Base-by-base conservation (phyloP, 2,888 invertebrate genomes). In the Luperina nickerlii region DNA sequence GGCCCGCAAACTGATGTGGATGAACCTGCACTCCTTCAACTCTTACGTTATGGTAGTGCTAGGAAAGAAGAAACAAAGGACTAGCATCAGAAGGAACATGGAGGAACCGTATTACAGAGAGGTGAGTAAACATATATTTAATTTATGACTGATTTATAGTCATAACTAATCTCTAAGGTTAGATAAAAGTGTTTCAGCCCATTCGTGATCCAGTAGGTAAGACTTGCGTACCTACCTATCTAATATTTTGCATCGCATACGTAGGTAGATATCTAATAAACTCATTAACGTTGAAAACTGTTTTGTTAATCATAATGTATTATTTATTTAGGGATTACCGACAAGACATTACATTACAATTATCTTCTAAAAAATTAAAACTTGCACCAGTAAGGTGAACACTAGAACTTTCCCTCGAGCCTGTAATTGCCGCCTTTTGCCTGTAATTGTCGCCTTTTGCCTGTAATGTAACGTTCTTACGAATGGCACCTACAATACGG, bases 31-130 rank as follows among this genome's bases (percentile, higher is more conserved):
- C 97, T 95, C 98, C 94, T 57, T 97, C 92, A 94, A 92, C 74
- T 95, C 98, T 0, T 97, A 97, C 88, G 98, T 98, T 0, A 95
- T 97, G 20, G 96, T 98, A 0, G 97, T 96, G 81, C 94, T 98
- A 11, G 98, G 97, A 7, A 97, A 97, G 88, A 96, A 97, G 84
- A 97, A 96, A 87, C 97, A 97, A 82, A 97, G 95, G 77, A 98
- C 98, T 0, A 95, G 95, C 73, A 94, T 97, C 0, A 96, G 96
- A 78, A 96, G 97, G 74, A 97, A 97, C 81, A 97, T 97, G 18
- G 97, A 97, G 83, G 97, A 97, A 82, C 98, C 98, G 0, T 97
- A 94, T 90, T 98, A 97, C 86, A 98, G 98, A 93, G 98, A 98
- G 97, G 98, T 98, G 87, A 69, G 1, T 18, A 18, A 51, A 68